Conservation (phyloP, 1,140 invertebrate genomes). For the Drosophila teissieri region DNA sequence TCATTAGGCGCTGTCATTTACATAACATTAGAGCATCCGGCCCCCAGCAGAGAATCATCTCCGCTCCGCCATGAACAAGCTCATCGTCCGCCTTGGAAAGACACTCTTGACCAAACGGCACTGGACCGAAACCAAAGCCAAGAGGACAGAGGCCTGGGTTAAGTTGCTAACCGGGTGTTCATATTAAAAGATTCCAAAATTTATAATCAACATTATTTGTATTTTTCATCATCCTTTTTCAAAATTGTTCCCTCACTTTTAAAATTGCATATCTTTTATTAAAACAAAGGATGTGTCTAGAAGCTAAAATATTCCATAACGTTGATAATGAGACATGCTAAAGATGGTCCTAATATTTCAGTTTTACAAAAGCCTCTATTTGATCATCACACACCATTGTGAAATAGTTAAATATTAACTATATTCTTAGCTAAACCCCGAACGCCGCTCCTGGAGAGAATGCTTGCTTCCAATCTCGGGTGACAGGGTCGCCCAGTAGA, state of each 20-base stretch:
- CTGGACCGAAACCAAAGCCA: neutral
- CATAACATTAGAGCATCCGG: slow-evolving; percentile 76
- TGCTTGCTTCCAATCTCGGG: slow-evolving; percentile 24
- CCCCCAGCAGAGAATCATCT: neutral
- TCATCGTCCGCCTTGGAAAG: slow-evolving; percentile 22
- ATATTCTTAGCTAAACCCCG: neutral
- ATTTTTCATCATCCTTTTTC: neutral
- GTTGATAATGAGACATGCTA: no score
- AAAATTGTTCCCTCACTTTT: neutral
- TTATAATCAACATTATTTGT: neutral
- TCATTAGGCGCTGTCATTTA: slow-evolving; percentile 82
- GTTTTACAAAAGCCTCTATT: no score
- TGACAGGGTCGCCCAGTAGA: slow-evolving; percentile 53
- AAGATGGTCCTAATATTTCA: no score
- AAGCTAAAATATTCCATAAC: no score
- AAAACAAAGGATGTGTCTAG: no score
- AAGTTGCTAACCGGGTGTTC: slow-evolving; percentile 32
- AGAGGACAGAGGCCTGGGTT: slow-evolving; percentile 29
- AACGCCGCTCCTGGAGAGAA: slow-evolving; percentile 17
- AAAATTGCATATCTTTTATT: no score
- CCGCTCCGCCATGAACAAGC: slow-evolving; percentile 41
- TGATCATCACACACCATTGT: neutral
- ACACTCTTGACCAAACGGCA: slow-evolving; percentile 19
- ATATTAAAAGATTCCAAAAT: neutral
- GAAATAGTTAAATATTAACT: neutral